Evolutionary conservation across 1,140 invertebrate species (phyloP), one percentile per base, ranked within the genome.

Genomic region (Drosophila simulans): DNA sequence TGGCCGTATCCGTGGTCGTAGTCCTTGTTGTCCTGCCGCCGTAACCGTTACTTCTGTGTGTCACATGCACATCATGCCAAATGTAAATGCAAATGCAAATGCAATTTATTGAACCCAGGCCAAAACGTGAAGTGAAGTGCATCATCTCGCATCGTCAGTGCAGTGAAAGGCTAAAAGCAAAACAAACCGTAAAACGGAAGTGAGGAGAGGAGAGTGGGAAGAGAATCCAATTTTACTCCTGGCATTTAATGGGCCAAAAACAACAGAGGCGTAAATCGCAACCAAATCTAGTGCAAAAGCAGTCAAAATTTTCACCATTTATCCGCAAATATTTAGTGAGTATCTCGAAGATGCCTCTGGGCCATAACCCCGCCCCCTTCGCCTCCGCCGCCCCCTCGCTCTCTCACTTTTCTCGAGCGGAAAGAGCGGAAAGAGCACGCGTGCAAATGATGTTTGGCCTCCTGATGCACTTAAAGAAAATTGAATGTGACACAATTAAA

Each of bases 271-370:
- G 39, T 34, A 64, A 46, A 64, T 51, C 57, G 49, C 49, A 17
- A 52, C 49, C 49, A 35, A 52, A 31, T 52, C 35, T 52, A 52
- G 35, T 52, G 34, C 49, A 85, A 80, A 80, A 82, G 71, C 78
- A 79, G 84, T 91, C 90, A 91, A 91, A 90, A 91, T 91, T 91
- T 91, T 91, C 86, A 90, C 85, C 86, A 90, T 90, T 86, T 90
- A 90, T 91, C 90, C 90, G 68, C 90, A 91, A 91, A 91, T 91
- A 82, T 91, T 85, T 91, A 90, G 90, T 91, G 80, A 91, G 90
- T 91, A 91, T 82, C 82, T 80, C 77, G 57, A 71, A 89, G 83
- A 79, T 79, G 73, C 48, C 82, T 76, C 48, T 69, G 68, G 73
- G 60, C 48, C 64, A 40, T 34, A 45, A 56, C 59, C 55, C 37